A percentile compares a stretch with the other conserved stretches of the same genome.
Conservation (phyloP, 35 echinoderm and acorn worm species). For the Lytechinus variegatus region DNA sequence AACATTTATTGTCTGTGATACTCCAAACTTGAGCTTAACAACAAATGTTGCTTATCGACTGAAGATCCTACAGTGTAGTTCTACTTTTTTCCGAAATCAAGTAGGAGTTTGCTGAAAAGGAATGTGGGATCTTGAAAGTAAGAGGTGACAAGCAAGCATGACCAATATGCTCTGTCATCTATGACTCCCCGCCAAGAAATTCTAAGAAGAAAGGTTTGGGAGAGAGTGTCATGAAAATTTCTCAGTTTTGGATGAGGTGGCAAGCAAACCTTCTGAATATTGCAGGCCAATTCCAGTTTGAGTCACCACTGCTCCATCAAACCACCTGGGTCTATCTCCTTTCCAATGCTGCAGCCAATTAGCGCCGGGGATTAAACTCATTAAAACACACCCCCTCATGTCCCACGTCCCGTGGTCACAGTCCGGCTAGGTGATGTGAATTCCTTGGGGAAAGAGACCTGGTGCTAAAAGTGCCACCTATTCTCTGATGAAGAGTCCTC, state of each 20-base stretch:
- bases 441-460: background rate
- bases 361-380: slow-evolving; percentile 21
- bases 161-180: too few relatives aligned
- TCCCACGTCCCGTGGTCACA: background rate
- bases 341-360: background rate
- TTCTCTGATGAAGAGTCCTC: background rate
- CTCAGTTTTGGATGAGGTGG: background rate
- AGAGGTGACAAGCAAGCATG: too few relatives aligned
- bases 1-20: too few relatives aligned
- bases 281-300: background rate
- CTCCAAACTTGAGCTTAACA: too few relatives aligned
- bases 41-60: too few relatives aligned
- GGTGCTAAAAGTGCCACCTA: background rate
- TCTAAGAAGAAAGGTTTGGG: background rate
- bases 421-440: background rate
- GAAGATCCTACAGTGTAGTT: too few relatives aligned
- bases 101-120: too few relatives aligned
- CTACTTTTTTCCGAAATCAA: too few relatives aligned
- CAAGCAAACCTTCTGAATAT: background rate
- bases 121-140: too few relatives aligned
- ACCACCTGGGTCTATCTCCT: background rate
- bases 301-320: background rate
- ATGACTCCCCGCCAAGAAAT: background rate
- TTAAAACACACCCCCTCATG: background rate
- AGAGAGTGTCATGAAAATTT: background rate